Evolutionary conservation across 1,140 invertebrate genomes (phyloP), one percentile per base, ranked within the genome.

Genomic region (Drosophila athabasca): DNA sequence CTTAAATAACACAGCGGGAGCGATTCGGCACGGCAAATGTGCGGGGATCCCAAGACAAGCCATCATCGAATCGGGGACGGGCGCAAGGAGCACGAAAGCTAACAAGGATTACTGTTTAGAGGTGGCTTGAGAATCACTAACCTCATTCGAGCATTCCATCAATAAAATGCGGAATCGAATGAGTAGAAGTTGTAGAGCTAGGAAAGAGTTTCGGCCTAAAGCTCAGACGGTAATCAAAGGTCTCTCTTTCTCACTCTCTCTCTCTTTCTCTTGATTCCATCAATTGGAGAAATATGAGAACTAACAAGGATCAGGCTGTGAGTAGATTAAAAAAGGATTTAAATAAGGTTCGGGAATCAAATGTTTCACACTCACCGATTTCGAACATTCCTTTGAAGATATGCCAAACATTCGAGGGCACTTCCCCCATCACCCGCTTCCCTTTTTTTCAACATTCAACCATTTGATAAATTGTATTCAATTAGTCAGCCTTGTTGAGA

Each of bases 1-100:
- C 81, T 85, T 87, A 85, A 85, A 87, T 81, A 87, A 85, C 78
- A 59, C 81, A 85, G 81, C 81, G 78, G 83, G 81, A 70, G 82
- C 64, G 51, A 57, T 68, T 69, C 57, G 17, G 44, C 60, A 5
- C 53, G 22, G 53, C 19, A 6, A 44, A 55, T 29, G 39, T 35
- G 59, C 41, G 60, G 22, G 29, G 11, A 11, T 39, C 35, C 11
- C 35, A 39, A 39, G 35, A 13, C 35, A 39, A 39, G 35, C 11
- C 11, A 39, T 39, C 35, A 39, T 5, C 35, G n/a, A 29, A 43
- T 44, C 11, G 46, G 15, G n/a, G 26, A n/a, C 35, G 11, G 26
- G 17, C 4, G 11, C 15, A 8, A 13, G 35, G 26, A 29, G 1
- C 9, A 19, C n/a, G 29, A 9, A 39, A 55, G 39, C 43, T 6